Base-by-base conservation (phyloP, 2,797 vertebrate genomes). In the Myiotriccus ornatus region DNA sequence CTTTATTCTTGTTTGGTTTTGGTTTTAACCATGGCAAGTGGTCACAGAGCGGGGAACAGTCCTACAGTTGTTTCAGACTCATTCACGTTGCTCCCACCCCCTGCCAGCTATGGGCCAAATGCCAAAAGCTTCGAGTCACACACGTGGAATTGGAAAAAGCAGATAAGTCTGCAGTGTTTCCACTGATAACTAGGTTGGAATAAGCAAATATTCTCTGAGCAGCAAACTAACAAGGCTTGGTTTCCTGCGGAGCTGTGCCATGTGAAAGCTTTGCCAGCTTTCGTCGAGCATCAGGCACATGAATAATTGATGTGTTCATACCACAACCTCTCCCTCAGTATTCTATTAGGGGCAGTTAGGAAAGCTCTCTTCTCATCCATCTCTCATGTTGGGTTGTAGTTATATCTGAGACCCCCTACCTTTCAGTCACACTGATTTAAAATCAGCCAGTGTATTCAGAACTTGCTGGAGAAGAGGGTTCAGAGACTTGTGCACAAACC, bases 281-380 rank as follows among this genome's bases (percentile, higher is more conserved):
- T 89, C 55, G 12, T 18, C 49, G 67, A 76, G 74, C 89, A 84
- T 84, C 68, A 67, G 84, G 73, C 39, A 5, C 46, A 91, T 91
- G 68, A 95, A 96, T 96, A 89, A 93, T 94, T 23, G 18, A 95
- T 85, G 22, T 60, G 24, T 24, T 89, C 65, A 15, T 53, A 71
- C 32, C 84, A 71, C 60, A 71, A 75, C 49, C 60, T 91, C 46
- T 81, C 68, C 49, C 56, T 71, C 27, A 68, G 49, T 68, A 17
- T 92, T 91, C 79, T 91, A 1, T 77, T 89, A 79, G 75, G 83
- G 56, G 18, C 87, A 88, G 71, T 74, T 92, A 70, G 81, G n/a
- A 74, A 73, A 71, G 35, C 64, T 87, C 32, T 52, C 62, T 77
- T 64, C 68, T 87, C 64, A 68, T 35, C n/a, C 53, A 20, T 75